Evolutionary conservation across 2,797 vertebrate species (phyloP), one percentile per base, ranked within the genome.

Genomic region (Chiloscyllium punctatum): DNA sequence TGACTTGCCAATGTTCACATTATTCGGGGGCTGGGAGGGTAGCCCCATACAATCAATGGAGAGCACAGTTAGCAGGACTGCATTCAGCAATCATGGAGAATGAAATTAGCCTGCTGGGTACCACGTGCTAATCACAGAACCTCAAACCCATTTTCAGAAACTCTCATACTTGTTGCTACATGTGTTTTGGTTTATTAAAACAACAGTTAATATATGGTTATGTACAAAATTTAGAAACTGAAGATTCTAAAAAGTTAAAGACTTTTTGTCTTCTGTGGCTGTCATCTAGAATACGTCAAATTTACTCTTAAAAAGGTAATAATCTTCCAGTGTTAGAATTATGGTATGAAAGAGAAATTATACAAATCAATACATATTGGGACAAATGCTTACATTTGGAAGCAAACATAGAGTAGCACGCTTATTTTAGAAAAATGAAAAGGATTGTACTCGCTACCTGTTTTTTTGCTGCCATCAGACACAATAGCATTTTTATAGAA

Each of bases 211-310:
- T 77, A 77, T 11, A 74, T 74, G 27, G 9, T 11, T 8, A 33
- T 77, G 72, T 77, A 9, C 33, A 11, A 1, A 9, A 77, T 77
- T 77, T 11, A 77, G 72, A 77, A 77, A 77, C 72, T 33, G 30
- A 77, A 13, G 72, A 9, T 62, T 62, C 9, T 62, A 77, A 77
- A 77, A 30, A 13, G 97, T 97, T 96, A 96, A 96, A 97, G 97
- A 97, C 97, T 97, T 96, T 96, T 96, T 96, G 97, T 97, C 97
- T 96, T 96, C 96, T 97, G 97, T 97, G 96, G 97, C 96, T 82
- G 96, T 96, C 82, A 71, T 94, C 84, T 96, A 95, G 90, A 88
- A 53, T 96, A 96, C 11, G 53, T 2, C 33, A 95, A 95, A 94
- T 95, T 30, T 96, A 13, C 90, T 96, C 95, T 48, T 57, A 95